phyloP scores from a whole-genome alignment of 2,113 vertebrate species.

The Upupa epops region DNA sequence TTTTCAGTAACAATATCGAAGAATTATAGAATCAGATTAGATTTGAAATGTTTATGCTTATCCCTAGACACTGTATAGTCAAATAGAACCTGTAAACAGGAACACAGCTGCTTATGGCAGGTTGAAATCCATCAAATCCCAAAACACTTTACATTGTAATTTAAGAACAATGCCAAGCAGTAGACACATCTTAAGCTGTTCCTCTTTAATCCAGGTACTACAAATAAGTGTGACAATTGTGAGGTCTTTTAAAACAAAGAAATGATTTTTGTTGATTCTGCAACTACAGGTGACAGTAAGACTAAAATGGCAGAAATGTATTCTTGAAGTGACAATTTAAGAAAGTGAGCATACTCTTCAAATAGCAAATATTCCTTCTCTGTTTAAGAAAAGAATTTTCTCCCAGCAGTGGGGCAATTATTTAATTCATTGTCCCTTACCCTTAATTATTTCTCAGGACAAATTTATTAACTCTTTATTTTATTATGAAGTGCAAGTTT shows the following conservation, averaged over 20 bases:
- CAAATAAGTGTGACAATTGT: neutral
- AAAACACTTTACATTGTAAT: neutral
- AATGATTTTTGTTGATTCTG: neutral
- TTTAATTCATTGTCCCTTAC: neutral
- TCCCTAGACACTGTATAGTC: neutral
- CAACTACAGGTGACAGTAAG: neutral
- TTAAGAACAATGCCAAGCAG: neutral
- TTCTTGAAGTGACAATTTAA: neutral
- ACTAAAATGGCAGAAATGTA: neutral
- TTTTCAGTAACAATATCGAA: neutral
- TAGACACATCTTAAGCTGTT: neutral
- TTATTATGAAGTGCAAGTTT: neutral
- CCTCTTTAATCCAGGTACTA: neutral
- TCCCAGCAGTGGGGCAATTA: neutral
- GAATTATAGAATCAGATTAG: neutral
- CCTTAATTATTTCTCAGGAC: neutral
- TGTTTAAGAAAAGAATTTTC: neutral
- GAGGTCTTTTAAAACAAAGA: neutral
- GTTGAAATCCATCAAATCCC: neutral
- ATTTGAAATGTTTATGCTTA: neutral
- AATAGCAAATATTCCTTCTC: neutral
- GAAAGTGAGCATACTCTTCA: neutral
- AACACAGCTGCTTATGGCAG: neutral
- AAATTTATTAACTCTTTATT: neutral
- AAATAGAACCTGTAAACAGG: neutral